These are phyloP conservation scores for Thymallus thymallus DNA, from an alignment of 2,113 vertebrate species.

Conservation along the genomic window DNA sequence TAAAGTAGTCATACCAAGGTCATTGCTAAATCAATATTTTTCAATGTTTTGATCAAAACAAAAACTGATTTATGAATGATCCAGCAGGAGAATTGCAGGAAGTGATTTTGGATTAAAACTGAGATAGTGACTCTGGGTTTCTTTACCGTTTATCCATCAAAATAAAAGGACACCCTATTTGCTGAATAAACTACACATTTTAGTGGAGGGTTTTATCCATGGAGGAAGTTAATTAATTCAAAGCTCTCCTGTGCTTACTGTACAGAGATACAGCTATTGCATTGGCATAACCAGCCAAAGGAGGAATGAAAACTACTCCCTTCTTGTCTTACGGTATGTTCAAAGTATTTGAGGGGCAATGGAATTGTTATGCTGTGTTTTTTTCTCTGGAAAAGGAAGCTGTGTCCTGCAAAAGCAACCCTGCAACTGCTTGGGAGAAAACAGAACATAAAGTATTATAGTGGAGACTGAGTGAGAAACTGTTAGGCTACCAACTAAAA, in stretches of 20 bases:
- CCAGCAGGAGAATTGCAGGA: background rate
- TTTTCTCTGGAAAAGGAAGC: background rate
- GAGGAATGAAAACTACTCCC: slow-evolving; percentile 31
- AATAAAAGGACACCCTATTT: slow-evolving; percentile 34
- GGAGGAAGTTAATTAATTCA: slow-evolving; percentile 48
- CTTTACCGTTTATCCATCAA: slow-evolving; percentile 17
- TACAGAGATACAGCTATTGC: slow-evolving; percentile 57
- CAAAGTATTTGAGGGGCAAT: slow-evolving; percentile 15
- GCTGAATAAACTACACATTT: slow-evolving; percentile 35
- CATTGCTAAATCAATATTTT: no score
- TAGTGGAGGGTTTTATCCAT: slow-evolving; percentile 25
- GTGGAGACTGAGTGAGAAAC: background rate
- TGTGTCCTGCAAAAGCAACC: background rate
- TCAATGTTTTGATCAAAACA: background rate
- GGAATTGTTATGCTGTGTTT: background rate
- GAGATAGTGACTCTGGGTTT: slow-evolving; percentile 4
- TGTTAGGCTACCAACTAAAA: background rate
- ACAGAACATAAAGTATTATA: background rate
- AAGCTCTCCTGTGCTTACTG: slow-evolving; percentile 46
- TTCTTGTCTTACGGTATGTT: slow-evolving; percentile 16
- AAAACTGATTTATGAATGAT: slow-evolving; percentile 20
- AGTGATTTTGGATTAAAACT: slow-evolving; percentile 36
- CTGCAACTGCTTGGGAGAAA: background rate
- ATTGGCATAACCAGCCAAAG: slow-evolving; percentile 15
- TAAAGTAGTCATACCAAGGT: no score